phyloP scores from a whole-genome alignment of 2,113 vertebrate species.

The Rhinoderma darwinii region DNA sequence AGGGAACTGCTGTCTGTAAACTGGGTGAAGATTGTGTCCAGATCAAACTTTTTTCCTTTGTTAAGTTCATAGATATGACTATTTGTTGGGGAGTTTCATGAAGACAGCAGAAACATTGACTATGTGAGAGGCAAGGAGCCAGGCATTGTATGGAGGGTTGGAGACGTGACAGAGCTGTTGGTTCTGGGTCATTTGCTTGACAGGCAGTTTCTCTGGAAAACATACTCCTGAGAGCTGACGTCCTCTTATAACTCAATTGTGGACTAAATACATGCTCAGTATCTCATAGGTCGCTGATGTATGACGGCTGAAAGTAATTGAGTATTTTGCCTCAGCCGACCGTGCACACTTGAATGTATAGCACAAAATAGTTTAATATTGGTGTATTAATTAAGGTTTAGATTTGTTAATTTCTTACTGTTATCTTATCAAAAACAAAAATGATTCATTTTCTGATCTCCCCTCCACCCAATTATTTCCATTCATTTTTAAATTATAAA shows the following conservation, averaged over 20 bases:
- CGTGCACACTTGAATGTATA: background rate
- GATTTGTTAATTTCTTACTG: no score
- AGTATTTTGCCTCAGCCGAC: background rate
- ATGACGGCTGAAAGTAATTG: background rate
- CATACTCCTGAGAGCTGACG: background rate
- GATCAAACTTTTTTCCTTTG: no score
- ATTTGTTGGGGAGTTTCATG: no score
- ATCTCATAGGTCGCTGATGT: background rate
- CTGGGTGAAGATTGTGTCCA: no score
- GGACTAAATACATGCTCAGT: background rate
- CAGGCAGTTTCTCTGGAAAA: background rate
- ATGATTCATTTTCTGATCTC: no score
- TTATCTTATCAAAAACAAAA: no score
- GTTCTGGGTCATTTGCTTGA: slow-evolving; percentile 23
- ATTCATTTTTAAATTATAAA: no score
- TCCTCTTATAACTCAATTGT: background rate
- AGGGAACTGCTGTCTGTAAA: background rate
- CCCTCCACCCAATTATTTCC: no score
- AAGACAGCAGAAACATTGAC: no score
- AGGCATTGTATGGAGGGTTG: background rate
- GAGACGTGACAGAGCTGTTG: slow-evolving; percentile 2
- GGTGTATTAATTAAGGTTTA: no score
- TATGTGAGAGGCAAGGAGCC: background rate
- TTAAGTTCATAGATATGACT: background rate
- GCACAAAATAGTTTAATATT: background rate